Evolutionary conservation across 2,113 vertebrate genomes (phyloP), one percentile per base, ranked within the genome.

Genomic region (Cygnus atratus): DNA sequence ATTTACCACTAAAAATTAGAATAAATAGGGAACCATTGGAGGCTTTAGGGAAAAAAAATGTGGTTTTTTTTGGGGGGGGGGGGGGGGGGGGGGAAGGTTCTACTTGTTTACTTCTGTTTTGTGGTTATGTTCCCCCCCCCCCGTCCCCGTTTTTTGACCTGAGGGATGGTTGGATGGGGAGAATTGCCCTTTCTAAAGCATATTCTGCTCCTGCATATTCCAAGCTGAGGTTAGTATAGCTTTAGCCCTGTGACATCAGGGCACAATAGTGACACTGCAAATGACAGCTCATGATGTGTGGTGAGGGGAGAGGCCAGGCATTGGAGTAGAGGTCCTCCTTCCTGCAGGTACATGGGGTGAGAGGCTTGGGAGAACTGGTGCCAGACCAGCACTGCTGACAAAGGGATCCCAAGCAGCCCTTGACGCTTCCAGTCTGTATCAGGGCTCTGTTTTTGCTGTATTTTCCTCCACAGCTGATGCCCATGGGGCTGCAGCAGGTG

Each of bases 1-100:
- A 94, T 91, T 92, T 89, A 50, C 57, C 63, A 35, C 29, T 90
- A 87, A 92, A 88, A 94, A 80, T 78, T 33, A 78, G 41, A 87
- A 70, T 85, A 57, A 73, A 75, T 72, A 41, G 7, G n/a, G 16
- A 92, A 29, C 17, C 0, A 2, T 66, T 74, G 50, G 20, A 67
- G 24, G 16, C 52, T 83, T 88, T 66, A 72, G 48, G 16, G 84
- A 87, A 95, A 73, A 16, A 5, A 46, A 29, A n/a, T 37, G 37
- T 37, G 46, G 3, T n/a, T 20, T 46, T 48, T 48, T 21, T 21
- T 7, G 18, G 44, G 18, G 46, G 3, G 46, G 2, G 10, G 1
- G 5, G 7, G 18, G 44, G 18, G 46, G 3, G 46, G 2, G 10
- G 1, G 5, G 59, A 35, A 50, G 18, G 26, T 77, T 91, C 57